Evolutionary conservation across 2,888 invertebrate genomes (phyloP).

Genomic region (Andrena trimmerana): DNA sequence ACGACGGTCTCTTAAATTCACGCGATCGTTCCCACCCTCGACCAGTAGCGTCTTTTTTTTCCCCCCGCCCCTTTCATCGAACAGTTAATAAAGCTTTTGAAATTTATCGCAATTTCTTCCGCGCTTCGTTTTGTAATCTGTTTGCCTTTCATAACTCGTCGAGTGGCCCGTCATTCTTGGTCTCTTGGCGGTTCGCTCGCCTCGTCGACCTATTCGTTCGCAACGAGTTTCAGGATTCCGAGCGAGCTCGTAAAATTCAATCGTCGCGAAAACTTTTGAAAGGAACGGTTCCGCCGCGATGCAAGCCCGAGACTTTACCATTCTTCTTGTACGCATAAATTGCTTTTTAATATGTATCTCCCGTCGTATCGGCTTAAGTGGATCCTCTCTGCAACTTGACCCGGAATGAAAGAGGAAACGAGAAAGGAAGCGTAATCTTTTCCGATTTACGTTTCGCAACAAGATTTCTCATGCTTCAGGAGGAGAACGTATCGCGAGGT

Average conservation of each 20-base stretch:
- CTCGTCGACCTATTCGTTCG: background rate
- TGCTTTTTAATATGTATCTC: constrained; percentile 34
- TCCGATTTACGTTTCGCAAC: background rate
- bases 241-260: constrained; percentile 29
- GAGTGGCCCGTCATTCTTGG: background rate
- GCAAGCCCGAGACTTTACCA: constrained; percentile 1
- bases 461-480: background rate
- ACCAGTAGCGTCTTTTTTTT: constrained; percentile 24
- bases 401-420: background rate
- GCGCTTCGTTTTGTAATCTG: constrained; percentile 2
- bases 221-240: background rate
- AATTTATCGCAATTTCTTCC: constrained; percentile 22
- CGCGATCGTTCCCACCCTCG: constrained; percentile 47
- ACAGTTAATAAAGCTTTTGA: constrained; percentile 65
- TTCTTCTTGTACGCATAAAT: constrained; percentile 37
- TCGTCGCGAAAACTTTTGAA: constrained; percentile 40
- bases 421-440: background rate
- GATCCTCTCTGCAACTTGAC: background rate
- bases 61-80: constrained; percentile 38
- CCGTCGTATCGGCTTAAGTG: constrained; percentile 14
- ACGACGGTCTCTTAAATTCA: constrained; percentile 68
- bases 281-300: constrained; percentile 14
- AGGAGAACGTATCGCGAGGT: background rate
- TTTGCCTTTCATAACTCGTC: background rate
- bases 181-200: background rate